Percentiles rank a stretch among this genome's conserved stretches.
phyloP scores from a whole-genome alignment of 2,113 vertebrate genomes.

The Peucedramus taeniatus region DNA sequence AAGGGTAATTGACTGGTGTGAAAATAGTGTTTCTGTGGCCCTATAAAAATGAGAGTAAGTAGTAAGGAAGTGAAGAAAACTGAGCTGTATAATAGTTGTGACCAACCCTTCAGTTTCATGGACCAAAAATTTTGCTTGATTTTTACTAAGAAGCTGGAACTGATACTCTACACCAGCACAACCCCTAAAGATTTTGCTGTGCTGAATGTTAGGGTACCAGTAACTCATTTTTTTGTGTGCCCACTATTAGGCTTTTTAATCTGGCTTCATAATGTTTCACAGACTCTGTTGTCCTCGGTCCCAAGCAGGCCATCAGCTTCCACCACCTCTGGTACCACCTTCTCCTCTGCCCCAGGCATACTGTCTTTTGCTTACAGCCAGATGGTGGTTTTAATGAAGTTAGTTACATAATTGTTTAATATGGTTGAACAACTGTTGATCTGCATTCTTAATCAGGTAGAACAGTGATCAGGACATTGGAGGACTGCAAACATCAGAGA shows the following conservation, averaged over 20 bases:
- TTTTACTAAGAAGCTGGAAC: background rate
- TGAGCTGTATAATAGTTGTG: background rate
- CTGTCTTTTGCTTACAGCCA: background rate
- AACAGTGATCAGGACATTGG: background rate
- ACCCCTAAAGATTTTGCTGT: background rate
- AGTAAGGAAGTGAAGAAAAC: background rate
- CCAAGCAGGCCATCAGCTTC: background rate
- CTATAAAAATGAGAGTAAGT: background rate
- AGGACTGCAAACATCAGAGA: background rate
- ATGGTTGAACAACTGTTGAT: background rate
- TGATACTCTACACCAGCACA: background rate
- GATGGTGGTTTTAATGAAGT: background rate
- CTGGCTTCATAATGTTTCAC: background rate
- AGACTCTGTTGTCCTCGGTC: background rate
- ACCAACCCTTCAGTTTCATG: background rate
- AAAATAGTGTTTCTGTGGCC: background rate
- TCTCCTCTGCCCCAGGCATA: background rate
- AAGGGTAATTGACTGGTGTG: background rate
- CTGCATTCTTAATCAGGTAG: background rate
- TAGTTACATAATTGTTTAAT: background rate
- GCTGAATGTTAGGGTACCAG: rapidly evolving
- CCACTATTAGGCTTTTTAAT: background rate
- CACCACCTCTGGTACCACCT: background rate
- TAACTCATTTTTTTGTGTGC: background rate
- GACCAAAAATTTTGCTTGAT: background rate